phyloP scores from a whole-genome alignment of 2,888 invertebrate genomes.

The Tromatobia lineatoria region DNA sequence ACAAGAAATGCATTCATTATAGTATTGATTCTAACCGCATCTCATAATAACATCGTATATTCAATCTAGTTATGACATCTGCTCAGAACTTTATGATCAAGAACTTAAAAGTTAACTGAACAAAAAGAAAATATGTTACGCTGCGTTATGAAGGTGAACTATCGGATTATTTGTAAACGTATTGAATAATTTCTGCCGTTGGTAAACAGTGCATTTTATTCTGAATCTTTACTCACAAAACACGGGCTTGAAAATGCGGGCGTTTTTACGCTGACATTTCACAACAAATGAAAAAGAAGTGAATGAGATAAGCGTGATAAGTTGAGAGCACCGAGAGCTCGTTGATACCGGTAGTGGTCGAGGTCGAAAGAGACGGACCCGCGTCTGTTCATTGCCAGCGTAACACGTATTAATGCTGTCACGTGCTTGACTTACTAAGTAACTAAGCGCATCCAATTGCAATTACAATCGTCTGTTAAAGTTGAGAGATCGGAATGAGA shows the following conservation, averaged over 20 bases:
- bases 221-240: neutral
- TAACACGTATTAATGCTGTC: neutral
- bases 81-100: no score
- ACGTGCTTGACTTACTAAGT: neutral
- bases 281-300: neutral
- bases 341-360: neutral
- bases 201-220: neutral
- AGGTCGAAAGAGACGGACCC: conserved; percentile 18
- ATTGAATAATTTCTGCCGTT: no score
- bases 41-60: no score
- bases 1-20: no score
- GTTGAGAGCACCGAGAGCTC: neutral
- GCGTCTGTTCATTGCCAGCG: neutral
- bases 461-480: neutral
- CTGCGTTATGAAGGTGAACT: no score
- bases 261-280: neutral
- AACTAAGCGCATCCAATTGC: neutral
- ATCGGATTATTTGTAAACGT: no score
- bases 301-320: neutral
- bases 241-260: neutral
- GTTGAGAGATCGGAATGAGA: neutral
- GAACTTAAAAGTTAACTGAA: no score
- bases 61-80: no score
- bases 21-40: no score
- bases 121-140: no score